Base-by-base conservation (phyloP, 2,888 invertebrate species). In the Microctonus aethiopoides region DNA sequence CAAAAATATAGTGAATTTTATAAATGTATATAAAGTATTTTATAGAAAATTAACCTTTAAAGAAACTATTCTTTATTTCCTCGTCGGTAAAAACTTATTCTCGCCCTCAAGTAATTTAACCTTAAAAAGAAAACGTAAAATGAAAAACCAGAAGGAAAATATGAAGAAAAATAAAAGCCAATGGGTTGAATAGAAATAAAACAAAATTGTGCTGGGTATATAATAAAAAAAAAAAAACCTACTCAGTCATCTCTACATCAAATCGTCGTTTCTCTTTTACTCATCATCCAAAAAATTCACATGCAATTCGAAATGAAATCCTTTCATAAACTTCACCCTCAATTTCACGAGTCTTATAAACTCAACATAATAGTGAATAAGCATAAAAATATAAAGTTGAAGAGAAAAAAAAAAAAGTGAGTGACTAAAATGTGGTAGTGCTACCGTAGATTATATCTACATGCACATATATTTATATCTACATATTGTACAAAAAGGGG, bases 371-470 rank as follows among this genome's bases (percentile, higher is more conserved):
- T 59, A 68, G 51, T 56, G 68, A 68, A 54, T 68, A 62, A 68
- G 54, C 68, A 62, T 39, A 34, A 52, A 41, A 32, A 51, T 9
- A n/a, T 32, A 36, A 64, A 52, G 64, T 26, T 13, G 46, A 70
- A 59, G 63, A 41, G 59, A 57, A n/a, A n/a, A n/a, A n/a, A 16
- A 39, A 56, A 52, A 36, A 52, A 68, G 60, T 67, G 67, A 67
- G 32, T 51, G 61, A 46, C 24, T 39, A 56, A 57, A 51, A 29
- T 51, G 46, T 46, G 46, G 46, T 46, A 46, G 46, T 46, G 46
- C 46, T 46, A 46, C 16, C 2, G 46, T 46, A 60, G 46, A 24
- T 46, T 29, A 32, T 41, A 61, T 66, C 36, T 60, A 16, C 34
- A 36, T 34, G n/a, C n/a, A n/a, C n/a, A n/a, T n/a, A 34, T 13